Evolutionary conservation across 2,888 invertebrate genomes (phyloP).

Genomic region (Amphipoea oculea): DNA sequence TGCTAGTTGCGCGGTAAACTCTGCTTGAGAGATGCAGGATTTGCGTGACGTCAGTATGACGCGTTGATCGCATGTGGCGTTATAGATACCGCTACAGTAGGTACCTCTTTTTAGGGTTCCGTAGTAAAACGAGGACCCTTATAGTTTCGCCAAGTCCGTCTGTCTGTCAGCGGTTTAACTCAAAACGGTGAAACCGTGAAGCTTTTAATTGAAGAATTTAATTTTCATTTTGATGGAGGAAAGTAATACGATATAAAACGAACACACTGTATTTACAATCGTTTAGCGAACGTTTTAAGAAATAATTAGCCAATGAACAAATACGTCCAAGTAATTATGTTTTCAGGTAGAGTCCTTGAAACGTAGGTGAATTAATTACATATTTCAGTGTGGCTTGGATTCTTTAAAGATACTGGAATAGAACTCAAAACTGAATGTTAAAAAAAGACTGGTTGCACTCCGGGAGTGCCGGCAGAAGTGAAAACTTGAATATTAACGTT

Average conservation of each 20-base stretch:
- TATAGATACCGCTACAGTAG: no score
- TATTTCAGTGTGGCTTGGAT: slow-evolving; percentile 3
- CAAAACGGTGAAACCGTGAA: background rate
- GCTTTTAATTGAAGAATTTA: background rate
- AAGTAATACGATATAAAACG: no score
- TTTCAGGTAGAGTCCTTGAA: slow-evolving; percentile 15
- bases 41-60: no score
- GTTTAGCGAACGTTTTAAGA: background rate
- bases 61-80: no score
- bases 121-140: background rate
- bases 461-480: no score
- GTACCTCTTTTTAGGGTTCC: background rate
- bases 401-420: background rate
- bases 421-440: background rate
- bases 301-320: slow-evolving; percentile 3
- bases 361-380: slow-evolving; percentile 29
- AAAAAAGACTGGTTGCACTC: no score
- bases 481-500: no score
- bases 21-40: no score
- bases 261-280: slow-evolving; percentile 9
- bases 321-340: slow-evolving; percentile 10
- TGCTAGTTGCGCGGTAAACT: no score
- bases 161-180: background rate
- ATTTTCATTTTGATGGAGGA: background rate
- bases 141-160: background rate